A percentile compares a stretch with the other conserved stretches of the same genome.
phyloP scores from a whole-genome alignment of 1,140 invertebrate species.

The Mamestra configurata region DNA sequence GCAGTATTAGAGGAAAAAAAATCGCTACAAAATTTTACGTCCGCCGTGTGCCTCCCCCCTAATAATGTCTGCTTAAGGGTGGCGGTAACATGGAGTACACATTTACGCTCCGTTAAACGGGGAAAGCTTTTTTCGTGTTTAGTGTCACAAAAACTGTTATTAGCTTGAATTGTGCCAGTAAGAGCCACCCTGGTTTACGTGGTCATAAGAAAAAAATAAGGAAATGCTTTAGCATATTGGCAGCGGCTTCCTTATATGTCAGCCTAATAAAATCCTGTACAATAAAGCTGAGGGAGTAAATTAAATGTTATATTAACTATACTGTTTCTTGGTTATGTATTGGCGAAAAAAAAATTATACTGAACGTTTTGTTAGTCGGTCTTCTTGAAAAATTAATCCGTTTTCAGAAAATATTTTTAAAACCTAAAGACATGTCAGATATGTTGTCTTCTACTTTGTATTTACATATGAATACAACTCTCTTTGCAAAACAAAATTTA shows the following conservation, averaged over 20 bases:
- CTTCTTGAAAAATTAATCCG: too few relatives aligned
- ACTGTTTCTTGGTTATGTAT: too few relatives aligned
- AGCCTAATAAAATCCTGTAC: not conserved
- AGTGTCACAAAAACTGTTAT: conserved; percentile 88
- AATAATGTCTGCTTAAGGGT: conserved; percentile 87
- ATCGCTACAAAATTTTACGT: conserved; percentile 86
- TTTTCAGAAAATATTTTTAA: too few relatives aligned
- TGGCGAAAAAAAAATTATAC: too few relatives aligned
- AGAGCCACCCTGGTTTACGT: conserved; percentile 49
- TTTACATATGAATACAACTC: too few relatives aligned
- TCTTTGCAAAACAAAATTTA: too few relatives aligned
- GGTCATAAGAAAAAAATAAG: conserved; percentile 44
- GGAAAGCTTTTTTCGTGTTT: conserved; percentile 87
- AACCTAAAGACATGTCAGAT: too few relatives aligned
- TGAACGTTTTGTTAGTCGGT: too few relatives aligned
- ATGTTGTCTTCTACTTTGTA: too few relatives aligned
- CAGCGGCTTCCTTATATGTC: not conserved
- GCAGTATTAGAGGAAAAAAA: conserved; percentile 78
- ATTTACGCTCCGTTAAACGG: conserved; percentile 87
- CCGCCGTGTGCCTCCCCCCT: conserved; percentile 78
- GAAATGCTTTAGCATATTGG: conserved; percentile 33
- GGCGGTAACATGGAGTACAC: conserved; percentile 85
- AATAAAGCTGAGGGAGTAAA: not conserved
- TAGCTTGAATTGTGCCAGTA: conserved; percentile 81
- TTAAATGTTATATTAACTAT: not conserved